A percentile compares a stretch with the other conserved stretches of the same genome.
Evolutionary conservation across 1,140 invertebrate species (phyloP).

Genomic region (Macrotrachela quadricornifera): DNA sequence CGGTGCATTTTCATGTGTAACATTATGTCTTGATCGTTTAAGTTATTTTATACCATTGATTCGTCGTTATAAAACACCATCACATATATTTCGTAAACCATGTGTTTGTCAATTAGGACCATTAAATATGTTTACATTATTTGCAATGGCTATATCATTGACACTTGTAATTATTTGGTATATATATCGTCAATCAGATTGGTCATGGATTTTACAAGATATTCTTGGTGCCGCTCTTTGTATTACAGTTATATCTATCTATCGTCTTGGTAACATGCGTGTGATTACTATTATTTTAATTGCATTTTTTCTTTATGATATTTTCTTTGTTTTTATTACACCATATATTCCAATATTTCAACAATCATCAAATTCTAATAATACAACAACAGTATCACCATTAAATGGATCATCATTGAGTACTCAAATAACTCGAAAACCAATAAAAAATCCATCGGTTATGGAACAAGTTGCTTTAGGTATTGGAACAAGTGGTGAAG

Average conservation of each 20-base stretch:
- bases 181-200: background rate
- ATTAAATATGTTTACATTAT: background rate
- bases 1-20: background rate
- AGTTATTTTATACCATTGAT: background rate
- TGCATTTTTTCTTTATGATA: conserved; percentile 33
- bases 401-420: conserved; percentile 29
- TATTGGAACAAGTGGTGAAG: conserved; percentile 10
- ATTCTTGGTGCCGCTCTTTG: conserved; percentile 35
- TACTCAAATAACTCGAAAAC: conserved; percentile 14
- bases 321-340: conserved; percentile 45
- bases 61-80: background rate
- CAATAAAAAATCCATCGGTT: conserved; percentile 8
- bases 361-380: background rate
- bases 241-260: conserved; percentile 10
- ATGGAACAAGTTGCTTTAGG: background rate
- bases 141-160: background rate
- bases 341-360: conserved; percentile 32
- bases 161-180: background rate
- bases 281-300: background rate
- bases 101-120: background rate
- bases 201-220: conserved; percentile 35
- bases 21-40: background rate
- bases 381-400: background rate
- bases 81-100: background rate
- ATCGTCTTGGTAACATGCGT: background rate